Percentiles rank a stretch among this genome's conserved stretches.
Conservation (phyloP, 2,797 vertebrate species). For the Enteromius argenteus region DNA sequence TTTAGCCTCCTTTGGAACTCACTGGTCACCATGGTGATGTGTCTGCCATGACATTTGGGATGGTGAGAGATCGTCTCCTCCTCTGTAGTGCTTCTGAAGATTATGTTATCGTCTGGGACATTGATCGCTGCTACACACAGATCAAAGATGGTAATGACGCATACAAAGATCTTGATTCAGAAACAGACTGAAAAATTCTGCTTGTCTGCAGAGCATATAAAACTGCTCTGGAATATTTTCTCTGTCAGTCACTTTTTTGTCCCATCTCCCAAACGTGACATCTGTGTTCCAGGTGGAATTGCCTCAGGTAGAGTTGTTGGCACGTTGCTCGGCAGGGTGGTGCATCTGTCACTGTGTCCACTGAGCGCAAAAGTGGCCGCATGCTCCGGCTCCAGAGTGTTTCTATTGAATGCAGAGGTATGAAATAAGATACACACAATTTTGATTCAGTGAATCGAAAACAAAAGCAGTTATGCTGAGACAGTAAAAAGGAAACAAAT, state of each 20-base stretch:
- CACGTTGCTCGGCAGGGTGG: constrained; percentile 71
- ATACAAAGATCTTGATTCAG: background rate
- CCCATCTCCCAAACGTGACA: background rate
- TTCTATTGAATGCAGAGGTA: constrained; percentile 77
- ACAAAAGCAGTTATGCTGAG: background rate
- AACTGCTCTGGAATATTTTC: background rate
- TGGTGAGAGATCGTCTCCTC: constrained; percentile 60
- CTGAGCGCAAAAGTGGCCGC: constrained; percentile 73
- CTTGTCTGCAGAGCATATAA: background rate
- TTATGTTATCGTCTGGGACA: constrained; percentile 80
- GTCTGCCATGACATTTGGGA: constrained; percentile 76
- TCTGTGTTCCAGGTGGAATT: constrained; percentile 69
- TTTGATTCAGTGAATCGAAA: background rate
- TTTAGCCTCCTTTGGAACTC: constrained; percentile 70
- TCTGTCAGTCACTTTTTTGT: background rate
- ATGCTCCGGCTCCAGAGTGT: constrained; percentile 69
- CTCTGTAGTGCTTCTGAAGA: constrained; percentile 80
- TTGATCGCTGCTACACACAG: constrained; percentile 72
- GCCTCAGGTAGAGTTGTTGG: constrained; percentile 76
- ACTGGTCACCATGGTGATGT: constrained; percentile 77
- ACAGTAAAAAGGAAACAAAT: background rate
- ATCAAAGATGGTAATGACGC: constrained; percentile 67
- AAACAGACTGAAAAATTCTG: background rate
- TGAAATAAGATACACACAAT: background rate
- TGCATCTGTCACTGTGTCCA: constrained; percentile 76